Evolutionary conservation across 2,888 invertebrate genomes (phyloP).

Genomic region (Rapana venosa): DNA sequence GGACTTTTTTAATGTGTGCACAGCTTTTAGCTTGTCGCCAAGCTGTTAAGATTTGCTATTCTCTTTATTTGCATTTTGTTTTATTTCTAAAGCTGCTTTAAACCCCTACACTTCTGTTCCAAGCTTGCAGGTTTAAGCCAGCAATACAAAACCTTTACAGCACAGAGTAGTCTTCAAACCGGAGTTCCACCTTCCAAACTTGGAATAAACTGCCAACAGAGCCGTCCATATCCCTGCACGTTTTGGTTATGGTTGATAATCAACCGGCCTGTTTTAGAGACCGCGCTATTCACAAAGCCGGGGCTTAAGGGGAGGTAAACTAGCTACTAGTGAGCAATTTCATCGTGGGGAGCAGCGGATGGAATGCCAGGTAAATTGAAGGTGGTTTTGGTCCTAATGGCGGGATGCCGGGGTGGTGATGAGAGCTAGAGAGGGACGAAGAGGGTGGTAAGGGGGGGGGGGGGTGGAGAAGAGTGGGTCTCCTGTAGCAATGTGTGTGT

Average conservation of each 20-base stretch:
- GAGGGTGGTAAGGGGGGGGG: not conserved
- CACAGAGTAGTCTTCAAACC: too few relatives aligned
- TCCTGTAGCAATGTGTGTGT: not conserved
- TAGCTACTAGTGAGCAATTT: slow-evolving; percentile 22
- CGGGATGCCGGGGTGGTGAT: too few relatives aligned
- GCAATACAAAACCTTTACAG: too few relatives aligned
- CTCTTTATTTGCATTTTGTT: too few relatives aligned
- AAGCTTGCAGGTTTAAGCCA: too few relatives aligned
- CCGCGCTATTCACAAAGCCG: slow-evolving; percentile 1
- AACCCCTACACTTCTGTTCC: too few relatives aligned
- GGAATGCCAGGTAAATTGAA: not conserved
- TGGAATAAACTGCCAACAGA: not conserved
- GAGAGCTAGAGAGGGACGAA: not conserved
- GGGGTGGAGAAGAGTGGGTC: not conserved
- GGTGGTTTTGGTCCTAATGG: not conserved
- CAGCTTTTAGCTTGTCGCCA: too few relatives aligned
- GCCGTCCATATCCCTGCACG: not conserved
- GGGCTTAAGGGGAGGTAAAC: slow-evolving; percentile 1
- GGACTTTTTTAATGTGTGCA: too few relatives aligned
- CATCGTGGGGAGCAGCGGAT: not conserved
- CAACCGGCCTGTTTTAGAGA: slow-evolving; percentile 27
- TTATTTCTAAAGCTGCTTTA: too few relatives aligned
- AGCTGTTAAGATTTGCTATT: too few relatives aligned
- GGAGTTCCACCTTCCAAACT: too few relatives aligned
- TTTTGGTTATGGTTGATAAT: not conserved